phyloP scores from a whole-genome alignment of 1,140 invertebrate species.

The Drosophila arizonae region DNA sequence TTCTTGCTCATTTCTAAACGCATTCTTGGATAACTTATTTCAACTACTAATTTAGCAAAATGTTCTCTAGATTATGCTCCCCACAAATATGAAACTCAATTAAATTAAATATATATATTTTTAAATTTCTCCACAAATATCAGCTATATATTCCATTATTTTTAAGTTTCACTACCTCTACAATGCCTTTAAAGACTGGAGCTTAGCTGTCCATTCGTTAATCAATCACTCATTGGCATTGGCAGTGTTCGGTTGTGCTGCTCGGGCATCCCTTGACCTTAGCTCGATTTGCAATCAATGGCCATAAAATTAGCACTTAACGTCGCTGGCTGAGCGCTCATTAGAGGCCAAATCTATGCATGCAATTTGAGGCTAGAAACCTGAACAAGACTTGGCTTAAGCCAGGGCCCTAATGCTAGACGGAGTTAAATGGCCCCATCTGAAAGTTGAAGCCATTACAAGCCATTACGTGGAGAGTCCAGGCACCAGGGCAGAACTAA shows the following conservation, averaged over 20 bases:
- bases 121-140: too few relatives aligned
- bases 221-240: conserved; percentile 6
- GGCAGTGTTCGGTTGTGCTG: not conserved
- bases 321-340: conserved; percentile 50
- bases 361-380: conserved; percentile 55
- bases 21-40: too few relatives aligned
- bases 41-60: too few relatives aligned
- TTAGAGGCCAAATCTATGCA: conserved; percentile 75
- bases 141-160: too few relatives aligned
- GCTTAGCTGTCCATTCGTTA: not conserved
- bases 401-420: conserved; percentile 16
- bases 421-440: conserved; percentile 56
- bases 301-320: conserved; percentile 72
- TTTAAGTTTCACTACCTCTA: too few relatives aligned
- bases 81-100: too few relatives aligned
- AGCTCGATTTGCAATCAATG: conserved; percentile 41
- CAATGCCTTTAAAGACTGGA: not conserved
- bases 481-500: conserved; percentile 14
- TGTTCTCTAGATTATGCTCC: too few relatives aligned
- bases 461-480: conserved; percentile 57
- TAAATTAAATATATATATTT: too few relatives aligned
- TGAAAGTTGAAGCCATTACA: conserved; percentile 67
- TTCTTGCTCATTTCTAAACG: too few relatives aligned
- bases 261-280: conserved; percentile 50
- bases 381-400: conserved; percentile 2